phyloP scores from a whole-genome alignment of 2,113 vertebrate species.

The Craseonycteris thonglongyai region DNA sequence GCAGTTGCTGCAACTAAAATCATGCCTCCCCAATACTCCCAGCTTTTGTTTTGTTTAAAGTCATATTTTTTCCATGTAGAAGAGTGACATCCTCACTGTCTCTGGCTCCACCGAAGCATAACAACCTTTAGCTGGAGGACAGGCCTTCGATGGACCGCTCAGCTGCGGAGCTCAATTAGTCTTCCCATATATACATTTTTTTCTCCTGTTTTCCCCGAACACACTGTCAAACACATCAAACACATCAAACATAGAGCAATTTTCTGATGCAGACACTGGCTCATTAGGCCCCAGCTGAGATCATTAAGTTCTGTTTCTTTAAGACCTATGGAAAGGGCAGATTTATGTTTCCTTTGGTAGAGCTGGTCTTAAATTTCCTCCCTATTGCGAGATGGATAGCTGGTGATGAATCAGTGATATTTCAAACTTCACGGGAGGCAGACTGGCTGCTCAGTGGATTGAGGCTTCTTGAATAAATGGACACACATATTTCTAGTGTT shows the following conservation, averaged over 20 bases:
- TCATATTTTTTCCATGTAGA: neutral
- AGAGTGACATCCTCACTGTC: conserved; percentile 38
- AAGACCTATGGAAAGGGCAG: neutral
- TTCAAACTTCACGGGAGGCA: conserved; percentile 22
- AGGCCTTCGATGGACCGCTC: conserved; percentile 15
- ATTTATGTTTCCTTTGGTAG: conserved; percentile 54
- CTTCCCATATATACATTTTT: neutral
- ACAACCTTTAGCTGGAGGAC: conserved; percentile 51
- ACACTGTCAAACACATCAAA: conserved; percentile 54
- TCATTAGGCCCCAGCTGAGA: conserved; percentile 55
- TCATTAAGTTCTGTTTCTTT: conserved; percentile 60
- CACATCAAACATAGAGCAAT: conserved; percentile 34
- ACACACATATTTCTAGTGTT: neutral
- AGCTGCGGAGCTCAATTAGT: conserved; percentile 59
- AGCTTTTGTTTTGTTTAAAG: conserved; percentile 2
- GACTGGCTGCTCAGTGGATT: neutral
- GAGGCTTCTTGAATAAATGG: neutral
- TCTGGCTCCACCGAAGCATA: conserved; percentile 33
- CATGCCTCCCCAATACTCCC: neutral
- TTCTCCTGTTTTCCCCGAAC: neutral
- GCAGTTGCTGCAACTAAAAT: neutral
- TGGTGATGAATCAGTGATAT: conserved; percentile 51
- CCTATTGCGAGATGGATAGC: conserved; percentile 27
- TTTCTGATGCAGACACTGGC: conserved; percentile 53
- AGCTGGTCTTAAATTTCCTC: conserved; percentile 41